Evolutionary conservation across 37 sponge, comb jelly and placozoan genomes (phyloP), one percentile per base, ranked within the genome.

Genomic region (Bolinopsis microptera): DNA sequence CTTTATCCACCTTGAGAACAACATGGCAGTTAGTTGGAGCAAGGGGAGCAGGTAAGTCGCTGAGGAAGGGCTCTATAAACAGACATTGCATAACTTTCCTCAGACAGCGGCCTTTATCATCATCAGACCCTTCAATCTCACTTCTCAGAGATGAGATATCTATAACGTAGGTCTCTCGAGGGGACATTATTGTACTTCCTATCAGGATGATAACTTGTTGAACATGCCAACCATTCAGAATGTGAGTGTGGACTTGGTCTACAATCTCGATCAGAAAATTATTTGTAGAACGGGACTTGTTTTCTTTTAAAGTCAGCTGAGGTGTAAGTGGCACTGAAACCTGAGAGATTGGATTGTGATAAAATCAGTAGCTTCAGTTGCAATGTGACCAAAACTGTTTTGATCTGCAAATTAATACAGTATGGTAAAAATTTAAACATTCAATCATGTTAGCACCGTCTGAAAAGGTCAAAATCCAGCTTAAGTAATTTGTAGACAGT

Each of bases 161-260:
- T 9, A 82, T 82, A 5, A 82, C 31, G 23, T 82, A 82, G 35
- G 35, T 21, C 30, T 82, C 83, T 35, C 30, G 24, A 13, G 83
- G 83, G 31, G 83, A 82, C 83, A 82, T 35, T 8, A 82, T 2
- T 21, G 83, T 82, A 9, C 24, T 82, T 21, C 83, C 83, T 9
- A 82, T 32, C 24, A 82, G 83, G 3, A 82, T 24, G 30, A 82
- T 35, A 3, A 82, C 83, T 35, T 82, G 35, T 24, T 82, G 5
- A 82, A 82, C 23, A 5, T 30, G 22, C 83, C 83, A 82, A 8
- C 38, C 83, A 5, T 2, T 1, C 38, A 36, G 8, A 1, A 35
- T 82, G 83, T 72, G 75, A 30, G n/a, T 28, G 31, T 72, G 5
- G 13, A 72, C 18, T 72, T 72, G 75, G 26, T 72, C 75, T n/a